These are phyloP conservation scores for Callitettix versicolor DNA, from an alignment of 1,140 invertebrate species.

Conservation along the genomic window DNA sequence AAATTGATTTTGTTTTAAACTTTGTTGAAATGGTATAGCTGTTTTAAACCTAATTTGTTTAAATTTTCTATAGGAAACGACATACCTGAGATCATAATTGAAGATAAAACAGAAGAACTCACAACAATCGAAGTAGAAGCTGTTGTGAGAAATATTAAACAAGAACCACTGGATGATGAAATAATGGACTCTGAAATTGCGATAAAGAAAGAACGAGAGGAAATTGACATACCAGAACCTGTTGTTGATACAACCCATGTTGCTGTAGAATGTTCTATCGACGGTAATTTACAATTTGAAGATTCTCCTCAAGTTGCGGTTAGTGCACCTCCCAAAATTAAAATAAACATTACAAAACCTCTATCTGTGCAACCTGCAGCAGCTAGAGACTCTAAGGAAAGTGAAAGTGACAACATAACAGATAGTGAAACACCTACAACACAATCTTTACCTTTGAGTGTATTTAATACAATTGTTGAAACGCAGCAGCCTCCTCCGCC, in stretches of 20 bases:
- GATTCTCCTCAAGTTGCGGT: conserved; percentile 40
- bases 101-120: conserved; percentile 26
- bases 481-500: conserved; percentile 34
- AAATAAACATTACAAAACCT: conserved; percentile 70
- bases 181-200: background rate
- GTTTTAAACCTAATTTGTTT: too few species aligned
- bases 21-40: too few species aligned
- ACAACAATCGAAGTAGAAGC: conserved; percentile 21
- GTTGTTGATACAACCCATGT: conserved; percentile 44
- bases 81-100: too few species aligned
- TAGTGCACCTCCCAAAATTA: conserved; percentile 50
- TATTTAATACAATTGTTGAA: conserved; percentile 13
- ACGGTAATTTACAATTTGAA: conserved; percentile 56
- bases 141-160: conserved; percentile 19
- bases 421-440: conserved; percentile 24
- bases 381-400: conserved; percentile 32
- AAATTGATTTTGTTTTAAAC: too few species aligned
- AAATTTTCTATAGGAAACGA: too few species aligned
- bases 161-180: conserved; percentile 40
- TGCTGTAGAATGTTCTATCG: conserved; percentile 52
- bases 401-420: conserved; percentile 27
- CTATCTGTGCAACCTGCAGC: conserved; percentile 34
- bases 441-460: background rate
- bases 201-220: conserved; percentile 8
- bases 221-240: background rate